Conservation (phyloP, 2,888 invertebrate genomes). For the Hartigia nigra region DNA sequence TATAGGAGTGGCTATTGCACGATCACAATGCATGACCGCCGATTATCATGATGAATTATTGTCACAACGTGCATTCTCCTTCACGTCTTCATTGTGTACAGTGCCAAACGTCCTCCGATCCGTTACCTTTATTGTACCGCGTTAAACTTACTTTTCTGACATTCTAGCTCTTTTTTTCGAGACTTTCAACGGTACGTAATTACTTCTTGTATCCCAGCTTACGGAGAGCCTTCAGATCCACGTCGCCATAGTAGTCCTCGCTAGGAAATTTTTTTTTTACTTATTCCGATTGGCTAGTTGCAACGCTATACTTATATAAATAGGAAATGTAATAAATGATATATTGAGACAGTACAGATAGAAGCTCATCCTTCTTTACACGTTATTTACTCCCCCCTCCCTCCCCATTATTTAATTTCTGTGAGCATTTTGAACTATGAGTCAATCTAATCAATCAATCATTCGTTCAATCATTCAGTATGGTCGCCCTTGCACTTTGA, state of each 20-base stretch:
- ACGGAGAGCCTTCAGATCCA: constrained; percentile 88
- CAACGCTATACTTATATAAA: not conserved
- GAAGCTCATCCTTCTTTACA: not conserved
- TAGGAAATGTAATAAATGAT: not conserved
- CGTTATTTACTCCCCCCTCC: not conserved
- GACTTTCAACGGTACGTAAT: not conserved
- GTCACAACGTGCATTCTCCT: constrained; percentile 11
- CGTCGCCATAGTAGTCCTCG: constrained; percentile 93
- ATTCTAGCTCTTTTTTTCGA: not conserved
- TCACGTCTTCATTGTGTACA: not conserved
- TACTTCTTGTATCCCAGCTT: constrained; percentile 79
- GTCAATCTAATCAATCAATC: not conserved
- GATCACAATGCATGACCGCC: constrained; percentile 33
- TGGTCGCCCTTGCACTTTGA: not conserved
- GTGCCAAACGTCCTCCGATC: not conserved
- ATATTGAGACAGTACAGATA: not conserved
- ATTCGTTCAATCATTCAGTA: not conserved
- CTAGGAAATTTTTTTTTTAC: constrained; percentile 65
- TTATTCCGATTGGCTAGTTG: not conserved
- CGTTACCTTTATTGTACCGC: not conserved
- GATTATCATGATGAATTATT: constrained; percentile 10
- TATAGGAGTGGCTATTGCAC: constrained; percentile 21
- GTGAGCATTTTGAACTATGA: not conserved
- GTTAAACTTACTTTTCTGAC: not conserved
- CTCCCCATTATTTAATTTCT: not conserved